Evolutionary conservation across 2,888 invertebrate genomes (phyloP).

Genomic region (Tetragonula carbonaria): DNA sequence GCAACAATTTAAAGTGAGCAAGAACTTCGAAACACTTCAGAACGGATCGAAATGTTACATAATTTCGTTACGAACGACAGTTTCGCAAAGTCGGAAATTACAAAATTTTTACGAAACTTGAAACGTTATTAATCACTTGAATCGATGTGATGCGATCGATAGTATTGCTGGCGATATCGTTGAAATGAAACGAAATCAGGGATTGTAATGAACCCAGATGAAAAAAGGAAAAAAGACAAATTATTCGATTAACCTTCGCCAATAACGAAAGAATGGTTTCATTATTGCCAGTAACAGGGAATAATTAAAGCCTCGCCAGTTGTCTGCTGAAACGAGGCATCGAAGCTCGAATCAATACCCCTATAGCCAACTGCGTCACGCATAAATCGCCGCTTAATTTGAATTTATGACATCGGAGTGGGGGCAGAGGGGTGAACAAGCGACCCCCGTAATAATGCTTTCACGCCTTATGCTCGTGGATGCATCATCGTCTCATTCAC

Average conservation of each 20-base stretch:
- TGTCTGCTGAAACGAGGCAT: slow-evolving; percentile 44
- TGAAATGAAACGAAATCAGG: too few species aligned
- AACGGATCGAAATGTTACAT: too few species aligned
- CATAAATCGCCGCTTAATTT: slow-evolving; percentile 67
- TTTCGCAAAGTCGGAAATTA: too few species aligned
- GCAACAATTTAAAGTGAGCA: too few species aligned
- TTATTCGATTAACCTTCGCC: slow-evolving; percentile 9
- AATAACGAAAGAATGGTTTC: slow-evolving; percentile 34
- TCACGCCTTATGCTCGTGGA: slow-evolving; percentile 37
- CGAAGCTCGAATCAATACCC: slow-evolving; percentile 60
- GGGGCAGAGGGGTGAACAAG: slow-evolving; percentile 26
- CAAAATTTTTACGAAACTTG: too few species aligned
- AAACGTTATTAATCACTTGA: too few species aligned
- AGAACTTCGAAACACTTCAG: too few species aligned
- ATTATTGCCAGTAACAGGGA: slow-evolving; percentile 33
- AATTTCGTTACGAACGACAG: too few species aligned
- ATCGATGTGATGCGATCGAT: too few species aligned
- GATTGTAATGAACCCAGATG: neutral
- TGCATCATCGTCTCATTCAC: slow-evolving; percentile 23
- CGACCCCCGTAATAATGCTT: slow-evolving; percentile 38
- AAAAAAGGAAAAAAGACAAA: neutral
- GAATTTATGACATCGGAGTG: slow-evolving; percentile 62
- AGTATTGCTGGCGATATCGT: too few species aligned
- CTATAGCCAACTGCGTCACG: slow-evolving; percentile 36
- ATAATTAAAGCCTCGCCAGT: slow-evolving; percentile 48